Evolutionary conservation across 2,888 invertebrate genomes (phyloP).

Genomic region (Dascillus cervinus): DNA sequence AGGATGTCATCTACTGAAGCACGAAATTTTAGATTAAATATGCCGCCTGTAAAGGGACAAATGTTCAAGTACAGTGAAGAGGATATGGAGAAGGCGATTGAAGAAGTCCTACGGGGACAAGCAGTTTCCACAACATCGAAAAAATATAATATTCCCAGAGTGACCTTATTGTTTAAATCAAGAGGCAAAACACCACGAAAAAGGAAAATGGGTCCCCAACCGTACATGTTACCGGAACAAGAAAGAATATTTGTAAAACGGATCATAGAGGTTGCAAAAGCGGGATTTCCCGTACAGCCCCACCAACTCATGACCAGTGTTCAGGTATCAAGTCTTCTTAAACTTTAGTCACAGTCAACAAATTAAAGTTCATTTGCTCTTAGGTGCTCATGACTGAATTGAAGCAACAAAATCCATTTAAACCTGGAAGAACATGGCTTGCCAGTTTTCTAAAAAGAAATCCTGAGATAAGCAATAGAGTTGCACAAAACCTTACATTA

Average conservation of each 20-base stretch:
- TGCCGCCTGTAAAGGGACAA: no score
- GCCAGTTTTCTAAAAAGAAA: slow-evolving; percentile 6
- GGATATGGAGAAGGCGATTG: no score
- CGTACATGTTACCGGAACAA: slow-evolving; percentile 1
- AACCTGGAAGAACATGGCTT: slow-evolving; percentile 6
- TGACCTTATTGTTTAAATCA: no score
- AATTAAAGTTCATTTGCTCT: slow-evolving; percentile 2
- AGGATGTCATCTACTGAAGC: no score
- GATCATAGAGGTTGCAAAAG: slow-evolving; percentile 2
- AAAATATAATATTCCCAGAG: no score
- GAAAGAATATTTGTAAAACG: slow-evolving; percentile 3
- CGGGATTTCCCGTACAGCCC: slow-evolving; percentile 6
- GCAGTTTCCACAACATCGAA: slow-evolving; percentile 1
- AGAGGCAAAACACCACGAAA: no score
- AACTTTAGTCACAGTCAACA: slow-evolving; percentile 2
- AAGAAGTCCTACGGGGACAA: no score
- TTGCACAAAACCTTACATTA: slow-evolving; percentile 4
- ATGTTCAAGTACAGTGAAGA: no score
- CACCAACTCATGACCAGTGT: slow-evolving; percentile 5
- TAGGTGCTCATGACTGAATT: slow-evolving; percentile 4
- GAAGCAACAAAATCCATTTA: slow-evolving; percentile 2
- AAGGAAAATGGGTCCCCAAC: slow-evolving; percentile 1
- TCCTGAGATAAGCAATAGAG: slow-evolving; percentile 1
- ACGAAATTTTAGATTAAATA: no score
- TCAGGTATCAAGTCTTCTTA: slow-evolving; percentile 2